Conservation (phyloP, 2,797 vertebrate species). For the Lutjanus campechanus region DNA sequence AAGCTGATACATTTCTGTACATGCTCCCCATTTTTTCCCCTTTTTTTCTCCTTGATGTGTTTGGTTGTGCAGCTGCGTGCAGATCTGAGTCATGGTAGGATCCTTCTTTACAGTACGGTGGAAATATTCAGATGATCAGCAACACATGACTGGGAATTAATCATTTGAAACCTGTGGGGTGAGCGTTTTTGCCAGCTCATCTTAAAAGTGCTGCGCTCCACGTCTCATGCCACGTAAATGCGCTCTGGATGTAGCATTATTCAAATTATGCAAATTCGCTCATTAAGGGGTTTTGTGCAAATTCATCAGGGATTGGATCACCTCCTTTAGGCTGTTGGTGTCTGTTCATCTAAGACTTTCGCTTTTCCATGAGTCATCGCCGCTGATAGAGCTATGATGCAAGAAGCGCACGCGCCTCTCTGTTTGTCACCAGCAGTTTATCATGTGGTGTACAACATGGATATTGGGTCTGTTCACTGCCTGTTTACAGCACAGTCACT, state of each 20-base stretch:
- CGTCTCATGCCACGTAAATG: conserved; percentile 60
- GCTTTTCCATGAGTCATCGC: conserved; percentile 48
- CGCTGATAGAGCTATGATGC: conserved; percentile 30
- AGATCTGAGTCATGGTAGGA: conserved; percentile 70
- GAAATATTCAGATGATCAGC: conserved; percentile 74
- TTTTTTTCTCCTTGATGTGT: conserved; percentile 53
- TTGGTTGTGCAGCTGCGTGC: conserved; percentile 66
- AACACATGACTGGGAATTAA: conserved; percentile 75
- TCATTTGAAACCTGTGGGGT: conserved; percentile 66
- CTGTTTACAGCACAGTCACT: neutral
- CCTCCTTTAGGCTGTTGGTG: conserved; percentile 46
- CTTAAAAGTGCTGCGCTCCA: conserved; percentile 25
- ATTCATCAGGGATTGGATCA: conserved; percentile 46
- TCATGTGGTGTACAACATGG: neutral
- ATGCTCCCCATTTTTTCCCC: conserved; percentile 43
- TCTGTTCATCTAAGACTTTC: conserved; percentile 41
- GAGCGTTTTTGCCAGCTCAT: conserved; percentile 56
- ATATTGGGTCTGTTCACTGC: neutral
- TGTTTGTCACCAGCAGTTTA: neutral
- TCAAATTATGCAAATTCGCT: conserved; percentile 53
- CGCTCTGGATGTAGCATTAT: conserved; percentile 23
- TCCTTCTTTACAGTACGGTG: conserved; percentile 57
- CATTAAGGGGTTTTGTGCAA: conserved; percentile 50
- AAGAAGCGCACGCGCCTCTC: neutral
- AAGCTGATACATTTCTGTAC: conserved; percentile 44